Base-by-base conservation (phyloP, 2,113 vertebrate genomes). In the Salvelinus sp. region DNA sequence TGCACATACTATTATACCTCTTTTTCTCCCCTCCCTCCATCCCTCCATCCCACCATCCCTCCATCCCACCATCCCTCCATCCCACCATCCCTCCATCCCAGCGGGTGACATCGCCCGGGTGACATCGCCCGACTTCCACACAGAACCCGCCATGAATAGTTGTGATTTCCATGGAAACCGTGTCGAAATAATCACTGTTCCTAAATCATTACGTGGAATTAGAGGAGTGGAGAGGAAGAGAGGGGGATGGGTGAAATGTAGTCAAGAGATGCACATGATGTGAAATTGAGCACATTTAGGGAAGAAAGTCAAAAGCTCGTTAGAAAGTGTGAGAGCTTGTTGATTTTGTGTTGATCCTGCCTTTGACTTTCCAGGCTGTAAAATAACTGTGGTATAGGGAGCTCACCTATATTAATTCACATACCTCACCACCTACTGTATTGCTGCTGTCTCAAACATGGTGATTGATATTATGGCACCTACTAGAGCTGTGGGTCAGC, bases 1-100 rank as follows among this genome's bases (percentile, higher is more conserved):
- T 88, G 87, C 88, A 91, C 89, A 91, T 90, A 89, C 85, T 86
- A 90, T 94, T 90, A 91, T 72, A 81, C 70, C 77, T 60, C 72
- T 54, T 22, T 47, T 65, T 67, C 74, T 75, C 28, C n/a, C 30
- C 48, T 60, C 58, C 23, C 30, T 33, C 57, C 62, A 54, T 33
- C 63, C 68, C 25, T 79, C 74, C 68, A 60, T 33, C 68, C 54
- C 50, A 22, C 54, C 74, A 33, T 74, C 82, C 85, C 85, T 77
- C 25, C 16, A 22, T 28, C 68, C 54, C 50, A 22, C 54, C 74
- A 38, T 74, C 82, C 86, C 83, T 78, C 50, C 16, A 23, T 23
- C 23, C 23, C 23, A 23, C 54, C 74, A 38, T 74, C 82, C 86
- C 83, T 78, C 50, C 16, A 23, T 23, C 23, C 23, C 23, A 23